phyloP scores from a whole-genome alignment of 2,888 invertebrate genomes.

The Orthonevra nobilis region DNA sequence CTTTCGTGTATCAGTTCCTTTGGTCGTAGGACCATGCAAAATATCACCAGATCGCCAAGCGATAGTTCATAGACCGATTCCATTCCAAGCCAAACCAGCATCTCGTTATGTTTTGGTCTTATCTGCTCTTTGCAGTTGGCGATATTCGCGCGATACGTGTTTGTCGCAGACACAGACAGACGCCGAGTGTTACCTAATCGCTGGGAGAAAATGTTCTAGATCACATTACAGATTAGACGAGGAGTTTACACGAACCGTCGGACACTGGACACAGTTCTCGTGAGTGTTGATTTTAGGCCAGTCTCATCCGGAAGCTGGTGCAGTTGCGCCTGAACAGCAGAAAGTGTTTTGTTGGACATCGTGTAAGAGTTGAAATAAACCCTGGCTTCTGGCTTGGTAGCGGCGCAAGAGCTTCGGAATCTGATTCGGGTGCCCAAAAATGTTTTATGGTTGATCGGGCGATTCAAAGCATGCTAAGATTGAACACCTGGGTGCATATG shows the following conservation, averaged over 20 bases:
- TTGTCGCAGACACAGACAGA: slow-evolving; percentile 37
- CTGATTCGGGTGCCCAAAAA: slow-evolving; percentile 4
- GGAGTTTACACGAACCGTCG: slow-evolving; percentile 50
- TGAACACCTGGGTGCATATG: slow-evolving; percentile 31
- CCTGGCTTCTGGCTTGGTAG: slow-evolving; percentile 52
- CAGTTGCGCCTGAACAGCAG: slow-evolving; percentile 13
- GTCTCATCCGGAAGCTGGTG: slow-evolving; percentile 49
- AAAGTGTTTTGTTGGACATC: slow-evolving; percentile 61
- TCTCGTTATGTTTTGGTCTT: slow-evolving; percentile 49
- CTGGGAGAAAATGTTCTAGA: slow-evolving; percentile 36
- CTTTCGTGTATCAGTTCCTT: slow-evolving; percentile 13
- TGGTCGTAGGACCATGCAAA: slow-evolving; percentile 42
- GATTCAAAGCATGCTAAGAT: too few species aligned
- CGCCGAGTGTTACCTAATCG: slow-evolving; percentile 60
- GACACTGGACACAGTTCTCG: slow-evolving; percentile 26
- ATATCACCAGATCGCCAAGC: slow-evolving; percentile 48
- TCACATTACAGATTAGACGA: slow-evolving; percentile 51
- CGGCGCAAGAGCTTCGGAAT: neutral
- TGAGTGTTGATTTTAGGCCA: neutral
- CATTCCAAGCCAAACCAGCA: slow-evolving; percentile 8
- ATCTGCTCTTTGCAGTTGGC: slow-evolving; percentile 63
- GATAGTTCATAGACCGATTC: slow-evolving; percentile 35
- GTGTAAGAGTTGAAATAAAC: slow-evolving; percentile 33
- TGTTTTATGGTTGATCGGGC: neutral
- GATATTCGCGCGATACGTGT: slow-evolving; percentile 51